Evolutionary conservation across 2,797 vertebrate genomes (phyloP).

Genomic region (Borostomias antarcticus): DNA sequence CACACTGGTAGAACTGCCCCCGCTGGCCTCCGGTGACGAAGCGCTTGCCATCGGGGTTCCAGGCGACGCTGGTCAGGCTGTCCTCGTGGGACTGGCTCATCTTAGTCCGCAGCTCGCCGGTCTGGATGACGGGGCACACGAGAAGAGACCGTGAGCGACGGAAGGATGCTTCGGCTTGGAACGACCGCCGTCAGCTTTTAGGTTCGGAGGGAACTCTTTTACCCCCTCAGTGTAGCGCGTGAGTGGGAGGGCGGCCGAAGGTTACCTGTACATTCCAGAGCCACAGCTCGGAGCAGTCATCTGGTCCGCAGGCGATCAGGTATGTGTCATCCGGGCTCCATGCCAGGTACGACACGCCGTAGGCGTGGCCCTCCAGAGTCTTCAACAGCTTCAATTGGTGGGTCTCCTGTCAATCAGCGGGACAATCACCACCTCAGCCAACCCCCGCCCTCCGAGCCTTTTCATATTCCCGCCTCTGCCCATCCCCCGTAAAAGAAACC

Average conservation of each 20-base stretch:
- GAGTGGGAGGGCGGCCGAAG: background rate
- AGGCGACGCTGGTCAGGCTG: constrained; percentile 95
- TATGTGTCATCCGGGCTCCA: constrained; percentile 97
- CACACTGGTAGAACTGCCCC: constrained; percentile 98
- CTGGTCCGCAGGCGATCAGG: constrained; percentile 94
- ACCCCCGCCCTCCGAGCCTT: background rate
- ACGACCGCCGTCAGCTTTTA: background rate
- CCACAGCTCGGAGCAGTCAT: constrained; percentile 98
- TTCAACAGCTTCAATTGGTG: constrained; percentile 92
- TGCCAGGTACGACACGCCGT: constrained; percentile 94
- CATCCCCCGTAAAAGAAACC: background rate
- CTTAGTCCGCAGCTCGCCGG: constrained; percentile 94
- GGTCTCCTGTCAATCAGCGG: constrained; percentile 80
- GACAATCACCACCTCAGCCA: background rate
- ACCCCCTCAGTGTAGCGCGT: too few species aligned
- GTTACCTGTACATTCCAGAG: constrained; percentile 95
- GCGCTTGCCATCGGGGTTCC: constrained; percentile 97
- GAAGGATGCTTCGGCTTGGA: too few species aligned
- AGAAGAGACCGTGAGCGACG: background rate
- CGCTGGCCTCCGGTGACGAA: constrained; percentile 96
- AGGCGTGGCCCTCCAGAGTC: constrained; percentile 95
- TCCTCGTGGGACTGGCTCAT: constrained; percentile 99
- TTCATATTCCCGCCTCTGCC: background rate
- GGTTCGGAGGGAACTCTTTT: background rate
- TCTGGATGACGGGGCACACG: constrained; percentile 81